A percentile compares a stretch with the other conserved stretches of the same genome.
Evolutionary conservation across 2,113 vertebrate species (phyloP).

Genomic region (Callocephalon fimbriatum): DNA sequence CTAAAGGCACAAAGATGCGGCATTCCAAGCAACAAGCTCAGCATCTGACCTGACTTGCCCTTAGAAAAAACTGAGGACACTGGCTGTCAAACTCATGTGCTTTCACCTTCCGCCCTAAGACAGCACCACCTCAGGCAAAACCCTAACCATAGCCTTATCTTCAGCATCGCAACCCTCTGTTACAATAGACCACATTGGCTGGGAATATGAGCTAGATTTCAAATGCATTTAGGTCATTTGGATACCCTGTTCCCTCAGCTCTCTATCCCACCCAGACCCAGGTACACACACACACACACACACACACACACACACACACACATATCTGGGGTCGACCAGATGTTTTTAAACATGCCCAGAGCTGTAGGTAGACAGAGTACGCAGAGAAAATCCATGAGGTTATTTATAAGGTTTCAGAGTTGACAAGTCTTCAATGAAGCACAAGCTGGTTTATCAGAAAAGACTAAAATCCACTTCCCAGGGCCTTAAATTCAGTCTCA

Average conservation of each 20-base stretch:
- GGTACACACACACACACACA: too few relatives aligned
- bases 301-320: too few relatives aligned
- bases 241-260: neutral
- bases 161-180: neutral
- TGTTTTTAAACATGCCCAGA: neutral
- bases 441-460: neutral
- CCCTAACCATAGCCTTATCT: neutral
- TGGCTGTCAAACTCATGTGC: neutral
- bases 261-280: neutral
- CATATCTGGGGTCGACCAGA: neutral
- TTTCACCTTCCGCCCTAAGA: slow-evolving; percentile 18
- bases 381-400: neutral
- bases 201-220: neutral
- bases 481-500: neutral
- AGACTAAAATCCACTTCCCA: neutral
- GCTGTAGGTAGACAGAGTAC: neutral
- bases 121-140: neutral
- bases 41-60: neutral
- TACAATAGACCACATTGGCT: neutral
- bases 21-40: neutral
- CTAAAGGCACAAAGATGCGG: neutral
- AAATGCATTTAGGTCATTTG: neutral
- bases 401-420: neutral
- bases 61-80: slow-evolving; percentile 11
- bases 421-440: neutral